Base-by-base conservation (phyloP, 2,113 vertebrate species). In the Grammomys surdaster region DNA sequence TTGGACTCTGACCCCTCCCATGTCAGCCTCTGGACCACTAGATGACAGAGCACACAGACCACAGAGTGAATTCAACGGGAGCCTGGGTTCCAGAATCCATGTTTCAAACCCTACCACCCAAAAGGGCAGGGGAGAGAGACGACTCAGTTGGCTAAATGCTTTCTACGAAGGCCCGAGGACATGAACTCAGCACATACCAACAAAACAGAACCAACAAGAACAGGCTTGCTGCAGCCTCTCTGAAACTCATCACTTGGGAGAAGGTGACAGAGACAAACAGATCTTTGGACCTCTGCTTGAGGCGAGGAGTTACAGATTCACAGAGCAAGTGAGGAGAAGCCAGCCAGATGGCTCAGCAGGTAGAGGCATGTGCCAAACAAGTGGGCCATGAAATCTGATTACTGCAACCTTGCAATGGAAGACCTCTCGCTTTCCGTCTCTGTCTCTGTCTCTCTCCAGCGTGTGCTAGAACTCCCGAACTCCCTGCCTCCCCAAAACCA, bases 401-500 rank as follows among this genome's bases (percentile, higher is more conserved):
- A 22, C 26, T 31, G 12, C 5, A 63, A 14, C 24, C 58, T 16
- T 14, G 7, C 26, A 58, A 28, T 31, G 22, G 56, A 43, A 63
- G 13, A 4, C 4, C 70, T n/a, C 14, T 70, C 43, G 3, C 24
- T 14, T 6, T 16, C 43, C 4, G 20, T 43, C n/a, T 43, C 26
- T 17, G 24, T 48, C 26, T 31, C 46, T 54, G 22, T 76, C 46
- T 51, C 28, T 78, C 76, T 51, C 0, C 3, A 19, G 28, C 3
- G 0, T 3, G 7, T 7, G 3, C 36, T 40, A 3, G n/a, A n/a
- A n/a, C n/a, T n/a, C n/a, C n/a, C n/a, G 54, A 82, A 40, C 33
- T n/a, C 19, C 22, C 54, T 14, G 5, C 67, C 31, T 69, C 51
- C 80, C 2, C n/a, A 81, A 40, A 56, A n/a, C 20, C 46, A 40